phyloP scores from a whole-genome alignment of 2,888 invertebrate species.

The Cylindroiulus punctatus region DNA sequence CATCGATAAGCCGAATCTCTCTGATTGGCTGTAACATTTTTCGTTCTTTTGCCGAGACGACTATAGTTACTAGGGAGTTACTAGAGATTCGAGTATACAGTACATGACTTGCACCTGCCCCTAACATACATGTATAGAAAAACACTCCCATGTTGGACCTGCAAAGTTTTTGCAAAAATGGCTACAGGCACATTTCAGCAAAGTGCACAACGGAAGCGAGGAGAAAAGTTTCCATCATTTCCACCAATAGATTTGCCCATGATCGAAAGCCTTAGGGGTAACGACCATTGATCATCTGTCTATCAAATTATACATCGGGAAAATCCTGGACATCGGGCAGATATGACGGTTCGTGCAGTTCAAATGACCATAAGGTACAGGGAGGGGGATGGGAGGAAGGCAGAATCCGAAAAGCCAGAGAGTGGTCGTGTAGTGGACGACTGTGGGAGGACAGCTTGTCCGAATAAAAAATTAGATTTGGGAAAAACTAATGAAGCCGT shows the following conservation, averaged over 20 bases:
- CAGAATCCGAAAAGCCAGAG: slow-evolving; percentile 15
- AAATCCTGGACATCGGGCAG: background rate
- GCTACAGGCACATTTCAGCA: background rate
- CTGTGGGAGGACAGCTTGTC: slow-evolving; percentile 39
- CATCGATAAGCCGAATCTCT: too few relatives aligned
- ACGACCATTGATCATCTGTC: slow-evolving; percentile 22
- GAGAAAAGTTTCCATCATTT: slow-evolving; percentile 1
- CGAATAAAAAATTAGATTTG: slow-evolving; percentile 48
- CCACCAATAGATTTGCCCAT: slow-evolving; percentile 12
- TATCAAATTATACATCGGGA: slow-evolving; percentile 43
- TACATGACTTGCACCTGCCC: too few relatives aligned
- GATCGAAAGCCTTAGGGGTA: slow-evolving; percentile 17
- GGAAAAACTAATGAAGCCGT: slow-evolving; percentile 49
- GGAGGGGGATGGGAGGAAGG: background rate
- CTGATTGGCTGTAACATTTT: too few relatives aligned
- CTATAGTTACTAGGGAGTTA: too few relatives aligned
- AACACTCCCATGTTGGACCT: background rate
- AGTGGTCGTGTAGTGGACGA: background rate
- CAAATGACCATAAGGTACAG: slow-evolving; percentile 10
- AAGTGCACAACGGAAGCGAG: background rate
- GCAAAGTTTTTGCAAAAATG: background rate
- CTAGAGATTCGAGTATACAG: too few relatives aligned
- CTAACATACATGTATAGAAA: too few relatives aligned
- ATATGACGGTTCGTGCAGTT: background rate
- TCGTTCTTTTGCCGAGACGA: too few relatives aligned